phyloP scores from a whole-genome alignment of 2,113 vertebrate genomes.

The Forbesichthys papilliferus region DNA sequence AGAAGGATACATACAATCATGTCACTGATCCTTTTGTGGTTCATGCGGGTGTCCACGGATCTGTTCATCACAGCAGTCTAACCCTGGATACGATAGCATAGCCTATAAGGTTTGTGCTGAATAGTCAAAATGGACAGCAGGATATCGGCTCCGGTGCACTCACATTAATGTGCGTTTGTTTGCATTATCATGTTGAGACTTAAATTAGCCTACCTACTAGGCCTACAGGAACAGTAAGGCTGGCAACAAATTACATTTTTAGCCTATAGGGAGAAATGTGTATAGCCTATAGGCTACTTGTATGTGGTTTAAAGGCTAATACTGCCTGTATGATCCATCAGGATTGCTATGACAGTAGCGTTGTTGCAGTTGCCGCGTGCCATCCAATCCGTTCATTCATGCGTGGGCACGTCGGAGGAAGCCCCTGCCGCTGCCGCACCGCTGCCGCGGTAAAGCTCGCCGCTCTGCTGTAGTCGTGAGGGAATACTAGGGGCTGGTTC shows the following conservation, averaged over 20 bases:
- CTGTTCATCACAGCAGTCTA: slow-evolving; percentile 44
- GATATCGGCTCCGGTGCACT: background rate
- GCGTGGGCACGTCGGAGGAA: slow-evolving; percentile 62
- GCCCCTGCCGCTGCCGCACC: slow-evolving; percentile 58
- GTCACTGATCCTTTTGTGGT: slow-evolving; percentile 17
- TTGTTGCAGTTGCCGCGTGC: slow-evolving; percentile 31
- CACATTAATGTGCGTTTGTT: slow-evolving; percentile 7
- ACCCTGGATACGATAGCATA: slow-evolving; percentile 14
- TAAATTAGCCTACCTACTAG: slow-evolving; percentile 2
- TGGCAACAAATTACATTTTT: no score
- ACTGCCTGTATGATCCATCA: no score
- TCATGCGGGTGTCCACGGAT: slow-evolving; percentile 33
- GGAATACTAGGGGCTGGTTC: slow-evolving; percentile 66
- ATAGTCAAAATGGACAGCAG: slow-evolving; percentile 42
- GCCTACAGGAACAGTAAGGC: background rate
- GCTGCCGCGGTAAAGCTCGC: slow-evolving; percentile 18
- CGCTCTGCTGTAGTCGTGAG: slow-evolving; percentile 60
- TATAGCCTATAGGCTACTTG: no score
- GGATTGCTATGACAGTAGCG: background rate
- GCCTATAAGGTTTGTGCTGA: slow-evolving; percentile 49
- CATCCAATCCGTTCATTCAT: slow-evolving; percentile 64
- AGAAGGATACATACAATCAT: background rate
- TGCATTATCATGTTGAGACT: slow-evolving; percentile 12
- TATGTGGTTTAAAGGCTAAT: no score
- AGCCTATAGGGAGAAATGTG: no score